Evolutionary conservation across 2,888 invertebrate species (phyloP), one percentile per base, ranked within the genome.

Genomic region (Hedychridium roseum): DNA sequence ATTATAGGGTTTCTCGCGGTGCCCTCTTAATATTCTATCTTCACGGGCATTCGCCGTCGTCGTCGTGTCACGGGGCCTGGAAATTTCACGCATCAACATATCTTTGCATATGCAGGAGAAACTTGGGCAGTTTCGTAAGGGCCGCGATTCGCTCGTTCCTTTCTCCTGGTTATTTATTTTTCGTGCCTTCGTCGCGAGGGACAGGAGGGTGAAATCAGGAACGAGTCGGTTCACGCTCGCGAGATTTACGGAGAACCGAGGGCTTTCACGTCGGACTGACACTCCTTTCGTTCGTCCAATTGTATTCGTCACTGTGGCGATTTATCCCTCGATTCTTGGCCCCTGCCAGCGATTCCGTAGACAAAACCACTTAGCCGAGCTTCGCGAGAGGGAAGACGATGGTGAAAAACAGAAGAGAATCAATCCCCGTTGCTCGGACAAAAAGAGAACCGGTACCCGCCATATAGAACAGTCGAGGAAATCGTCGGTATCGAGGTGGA

Each of bases 21-120:
- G 36, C 38, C 47, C 50, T 49, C 63, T 32, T 63, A 64, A 63
- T 63, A 63, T 63, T 64, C 62, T 61, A 63, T 63, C 64, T 60
- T 30, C 57, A 54, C 36, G 42, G 44, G 38, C 37, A 36, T n/a
- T n/a, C 42, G 18, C 28, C 32, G 23, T 40, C 36, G 32, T 21
- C 31, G 14, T 18, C 28, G 18, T 64, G 62, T 63, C 62, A 64
- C 51, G 55, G 16, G 40, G 16, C 43, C 45, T 54, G 54, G 60
- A 57, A 58, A 58, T 60, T 53, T 55, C 43, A 37, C 61, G 51
- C 37, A 64, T 64, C 64, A 64, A 64, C 62, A 55, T 63, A 60
- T 37, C 60, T 63, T 63, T 63, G 61, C 60, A 63, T 63, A 64
- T 49, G 49, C 46, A 46, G 21, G 20, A 34, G 6, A 7, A 14